Evolutionary conservation across 2,113 vertebrate genomes (phyloP).

Genomic region (Oxyura jamaicensis): DNA sequence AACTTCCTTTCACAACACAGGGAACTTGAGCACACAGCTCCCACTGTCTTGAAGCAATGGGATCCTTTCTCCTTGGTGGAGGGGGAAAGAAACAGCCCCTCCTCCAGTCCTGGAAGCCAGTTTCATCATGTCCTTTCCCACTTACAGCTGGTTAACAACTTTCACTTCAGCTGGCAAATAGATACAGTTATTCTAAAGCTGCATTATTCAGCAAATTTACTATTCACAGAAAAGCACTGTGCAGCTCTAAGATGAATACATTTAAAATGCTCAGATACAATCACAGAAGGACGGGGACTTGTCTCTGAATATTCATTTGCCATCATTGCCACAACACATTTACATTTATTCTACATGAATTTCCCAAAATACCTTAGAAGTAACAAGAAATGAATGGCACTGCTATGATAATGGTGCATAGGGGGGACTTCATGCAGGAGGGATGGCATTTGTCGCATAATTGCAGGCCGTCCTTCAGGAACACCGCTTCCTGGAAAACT

Average conservation of each 20-base stretch:
- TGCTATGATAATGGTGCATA: rapidly evolving
- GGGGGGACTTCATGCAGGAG: background rate
- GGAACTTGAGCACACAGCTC: background rate
- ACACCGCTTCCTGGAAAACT: background rate
- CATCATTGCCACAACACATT: rapidly evolving
- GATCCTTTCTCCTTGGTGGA: background rate
- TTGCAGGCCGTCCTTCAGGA: background rate
- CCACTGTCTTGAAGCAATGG: background rate
- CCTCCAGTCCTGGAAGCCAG: background rate
- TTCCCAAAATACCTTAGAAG: background rate
- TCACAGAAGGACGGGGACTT: background rate
- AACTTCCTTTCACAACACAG: background rate
- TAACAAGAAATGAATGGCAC: background rate
- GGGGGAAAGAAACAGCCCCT: background rate
- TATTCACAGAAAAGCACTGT: background rate
- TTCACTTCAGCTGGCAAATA: background rate
- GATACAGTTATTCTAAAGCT: background rate
- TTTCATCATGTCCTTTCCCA: background rate
- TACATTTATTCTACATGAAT: background rate
- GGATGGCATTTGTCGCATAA: background rate
- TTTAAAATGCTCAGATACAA: background rate
- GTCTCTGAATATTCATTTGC: background rate
- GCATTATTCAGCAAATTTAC: background rate
- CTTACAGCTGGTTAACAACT: background rate
- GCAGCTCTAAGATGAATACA: background rate